Conservation (phyloP, 2,113 vertebrate genomes). For the Telmatochromis sp. region DNA sequence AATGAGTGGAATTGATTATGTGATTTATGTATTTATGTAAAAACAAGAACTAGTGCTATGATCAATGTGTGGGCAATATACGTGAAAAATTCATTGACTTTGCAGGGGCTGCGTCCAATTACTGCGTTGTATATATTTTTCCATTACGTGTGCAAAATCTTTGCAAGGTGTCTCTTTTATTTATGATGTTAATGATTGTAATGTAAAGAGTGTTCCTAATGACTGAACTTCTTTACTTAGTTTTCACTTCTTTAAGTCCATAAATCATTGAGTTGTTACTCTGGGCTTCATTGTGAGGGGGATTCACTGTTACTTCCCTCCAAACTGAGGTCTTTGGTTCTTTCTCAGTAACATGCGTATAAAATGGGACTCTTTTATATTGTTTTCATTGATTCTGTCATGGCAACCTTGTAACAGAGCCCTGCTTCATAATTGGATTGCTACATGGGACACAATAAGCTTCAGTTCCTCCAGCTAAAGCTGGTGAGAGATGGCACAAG, state of each 20-base stretch:
- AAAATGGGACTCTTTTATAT: constrained; percentile 51
- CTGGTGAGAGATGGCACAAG: neutral
- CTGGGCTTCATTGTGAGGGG: neutral
- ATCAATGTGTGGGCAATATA: neutral
- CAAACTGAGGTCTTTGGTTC: neutral
- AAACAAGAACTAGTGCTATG: neutral
- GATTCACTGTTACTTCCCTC: constrained; percentile 32
- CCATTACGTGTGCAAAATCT: neutral
- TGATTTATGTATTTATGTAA: neutral
- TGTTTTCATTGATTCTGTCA: constrained; percentile 71
- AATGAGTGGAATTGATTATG: neutral
- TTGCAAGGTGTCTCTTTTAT: neutral
- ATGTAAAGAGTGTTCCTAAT: neutral
- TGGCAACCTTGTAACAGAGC: constrained; percentile 53
- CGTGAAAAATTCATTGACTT: neutral
- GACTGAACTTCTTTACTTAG: neutral
- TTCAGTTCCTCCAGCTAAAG: neutral
- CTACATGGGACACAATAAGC: constrained; percentile 22
- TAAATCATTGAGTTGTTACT: neutral
- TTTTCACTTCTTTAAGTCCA: neutral
- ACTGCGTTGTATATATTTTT: neutral
- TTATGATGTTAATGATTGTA: neutral
- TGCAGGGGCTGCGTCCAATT: neutral
- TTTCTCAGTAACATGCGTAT: constrained; percentile 21
- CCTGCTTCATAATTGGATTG: constrained; percentile 62